phyloP scores from a whole-genome alignment of 2,888 invertebrate species.

The Synanthedon tipuliformis region DNA sequence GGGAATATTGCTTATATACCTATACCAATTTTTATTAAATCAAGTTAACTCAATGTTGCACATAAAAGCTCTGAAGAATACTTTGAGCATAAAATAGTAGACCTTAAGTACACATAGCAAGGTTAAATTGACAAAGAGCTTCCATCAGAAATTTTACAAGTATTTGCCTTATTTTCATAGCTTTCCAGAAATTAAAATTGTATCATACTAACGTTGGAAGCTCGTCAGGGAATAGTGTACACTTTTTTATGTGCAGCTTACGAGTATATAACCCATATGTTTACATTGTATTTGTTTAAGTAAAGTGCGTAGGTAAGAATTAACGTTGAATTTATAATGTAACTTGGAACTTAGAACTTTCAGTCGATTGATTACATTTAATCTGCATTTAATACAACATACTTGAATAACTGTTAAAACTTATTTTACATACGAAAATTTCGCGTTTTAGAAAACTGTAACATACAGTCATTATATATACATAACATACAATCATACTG shows the following conservation, averaged over 20 bases:
- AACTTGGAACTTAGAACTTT: too few species aligned
- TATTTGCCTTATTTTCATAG: neutral
- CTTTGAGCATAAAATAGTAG: constrained; percentile 10
- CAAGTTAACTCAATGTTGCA: constrained; percentile 23
- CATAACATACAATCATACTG: too few species aligned
- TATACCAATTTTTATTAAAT: constrained; percentile 23
- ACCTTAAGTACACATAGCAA: constrained; percentile 2
- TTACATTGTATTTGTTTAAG: neutral
- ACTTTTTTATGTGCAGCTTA: neutral
- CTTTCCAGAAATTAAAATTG: neutral
- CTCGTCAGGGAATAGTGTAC: neutral
- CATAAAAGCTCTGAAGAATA: constrained; percentile 18
- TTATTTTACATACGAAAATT: too few species aligned
- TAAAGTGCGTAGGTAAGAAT: too few species aligned
- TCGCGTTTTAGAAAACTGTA: too few species aligned
- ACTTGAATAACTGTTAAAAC: too few species aligned
- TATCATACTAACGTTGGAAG: neutral
- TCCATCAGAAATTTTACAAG: neutral
- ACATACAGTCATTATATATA: too few species aligned
- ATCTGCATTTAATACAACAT: too few species aligned
- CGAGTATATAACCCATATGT: neutral
- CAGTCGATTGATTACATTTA: too few species aligned
- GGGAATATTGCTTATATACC: constrained; percentile 25
- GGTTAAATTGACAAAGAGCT: constrained; percentile 37
- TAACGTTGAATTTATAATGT: too few species aligned